Conservation (phyloP, 2,797 vertebrate genomes). For the Macropodus opercularis region DNA sequence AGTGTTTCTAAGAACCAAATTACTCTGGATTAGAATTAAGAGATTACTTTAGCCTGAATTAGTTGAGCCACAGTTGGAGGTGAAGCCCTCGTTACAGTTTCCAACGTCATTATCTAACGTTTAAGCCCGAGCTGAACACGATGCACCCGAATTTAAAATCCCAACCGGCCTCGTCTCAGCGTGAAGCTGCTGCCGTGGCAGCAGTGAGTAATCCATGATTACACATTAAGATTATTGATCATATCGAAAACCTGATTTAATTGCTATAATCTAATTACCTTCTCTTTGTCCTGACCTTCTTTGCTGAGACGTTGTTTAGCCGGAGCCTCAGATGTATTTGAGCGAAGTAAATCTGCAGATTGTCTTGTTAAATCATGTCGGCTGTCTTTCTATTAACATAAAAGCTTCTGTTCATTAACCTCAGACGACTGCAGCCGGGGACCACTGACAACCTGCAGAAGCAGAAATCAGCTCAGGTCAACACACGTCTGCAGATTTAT, state of each 20-base stretch:
- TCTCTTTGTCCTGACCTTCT: constrained; percentile 58
- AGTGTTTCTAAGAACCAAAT: too few species aligned
- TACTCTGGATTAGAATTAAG: too few species aligned
- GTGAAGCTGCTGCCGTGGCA: neutral
- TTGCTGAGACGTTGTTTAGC: constrained; percentile 43
- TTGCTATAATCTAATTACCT: constrained; percentile 54
- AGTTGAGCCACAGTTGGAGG: too few species aligned
- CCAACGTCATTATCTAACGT: too few species aligned
- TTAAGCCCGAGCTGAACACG: too few species aligned
- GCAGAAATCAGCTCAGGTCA: constrained; percentile 24
- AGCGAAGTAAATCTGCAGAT: constrained; percentile 60
- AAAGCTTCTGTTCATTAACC: constrained; percentile 74
- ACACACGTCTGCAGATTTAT: neutral
- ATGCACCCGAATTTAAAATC: too few species aligned
- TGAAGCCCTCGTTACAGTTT: too few species aligned
- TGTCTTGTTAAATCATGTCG: constrained; percentile 65
- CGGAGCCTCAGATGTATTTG: constrained; percentile 37
- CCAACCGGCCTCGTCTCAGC: neutral
- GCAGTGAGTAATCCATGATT: constrained; percentile 24
- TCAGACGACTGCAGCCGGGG: constrained; percentile 21
- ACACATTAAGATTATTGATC: constrained; percentile 58
- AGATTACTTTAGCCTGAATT: too few species aligned
- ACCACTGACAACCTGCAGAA: constrained; percentile 14
- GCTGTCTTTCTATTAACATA: constrained; percentile 64
- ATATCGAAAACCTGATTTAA: constrained; percentile 49